A percentile compares a stretch with the other conserved stretches of the same genome.
Evolutionary conservation across 1,140 invertebrate species (phyloP).

Genomic region (Ceratina calcarata): DNA sequence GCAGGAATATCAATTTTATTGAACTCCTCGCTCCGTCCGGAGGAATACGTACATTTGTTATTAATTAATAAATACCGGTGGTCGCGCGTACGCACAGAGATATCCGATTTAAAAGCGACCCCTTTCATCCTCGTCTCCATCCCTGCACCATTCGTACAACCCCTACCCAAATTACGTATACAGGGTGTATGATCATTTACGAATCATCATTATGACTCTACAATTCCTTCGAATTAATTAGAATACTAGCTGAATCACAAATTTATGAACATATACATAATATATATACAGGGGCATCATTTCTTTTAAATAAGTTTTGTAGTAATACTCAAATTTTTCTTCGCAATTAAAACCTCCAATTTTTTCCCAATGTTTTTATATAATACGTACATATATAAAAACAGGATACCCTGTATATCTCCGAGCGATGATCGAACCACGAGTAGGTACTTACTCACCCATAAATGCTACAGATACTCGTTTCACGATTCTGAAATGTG

Average conservation of each 20-base stretch:
- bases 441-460: constrained; percentile 52
- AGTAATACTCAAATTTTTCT: too few relatives aligned
- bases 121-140: constrained; percentile 13
- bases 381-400: too few relatives aligned
- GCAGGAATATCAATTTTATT: constrained; percentile 75
- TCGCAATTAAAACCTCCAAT: too few relatives aligned
- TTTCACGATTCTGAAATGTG: constrained; percentile 52
- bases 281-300: too few relatives aligned
- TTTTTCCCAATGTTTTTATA: too few relatives aligned
- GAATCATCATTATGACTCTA: too few relatives aligned
- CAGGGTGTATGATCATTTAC: too few relatives aligned
- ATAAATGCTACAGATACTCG: constrained; percentile 55
- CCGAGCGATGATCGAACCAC: constrained; percentile 67
- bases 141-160: neutral
- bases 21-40: constrained; percentile 70
- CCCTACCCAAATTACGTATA: too few relatives aligned
- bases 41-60: constrained; percentile 70
- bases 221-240: too few relatives aligned
- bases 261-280: too few relatives aligned
- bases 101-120: constrained; percentile 71
- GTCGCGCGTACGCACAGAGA: constrained; percentile 46
- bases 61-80: constrained; percentile 74
- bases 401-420: constrained; percentile 1
- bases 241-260: too few relatives aligned
- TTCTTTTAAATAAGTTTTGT: too few relatives aligned